phyloP scores from a whole-genome alignment of 2,113 vertebrate species.

The Copsychus sechellarum region DNA sequence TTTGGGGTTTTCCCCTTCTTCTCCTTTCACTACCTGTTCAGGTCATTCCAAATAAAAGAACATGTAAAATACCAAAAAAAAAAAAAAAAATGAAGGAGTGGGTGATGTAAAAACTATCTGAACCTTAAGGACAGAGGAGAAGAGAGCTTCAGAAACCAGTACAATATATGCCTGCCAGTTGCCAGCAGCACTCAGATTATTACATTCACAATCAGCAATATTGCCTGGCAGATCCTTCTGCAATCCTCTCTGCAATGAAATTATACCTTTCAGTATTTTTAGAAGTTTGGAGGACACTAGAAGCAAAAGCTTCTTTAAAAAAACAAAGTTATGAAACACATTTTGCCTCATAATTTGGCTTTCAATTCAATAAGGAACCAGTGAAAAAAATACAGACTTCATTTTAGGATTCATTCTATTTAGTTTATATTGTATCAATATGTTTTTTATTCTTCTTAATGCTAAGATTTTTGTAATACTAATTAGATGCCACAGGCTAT shows the following conservation, averaged over 20 bases:
- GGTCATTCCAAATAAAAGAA: background rate
- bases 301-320: background rate
- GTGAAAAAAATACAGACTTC: background rate
- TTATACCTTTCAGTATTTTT: background rate
- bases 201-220: background rate
- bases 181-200: background rate
- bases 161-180: background rate
- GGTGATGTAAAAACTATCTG: background rate
- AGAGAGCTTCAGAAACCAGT: background rate
- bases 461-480: background rate
- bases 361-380: background rate
- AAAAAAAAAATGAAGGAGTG: background rate
- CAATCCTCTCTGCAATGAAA: background rate
- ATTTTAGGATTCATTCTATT: background rate
- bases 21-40: background rate
- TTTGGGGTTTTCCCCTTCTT: background rate
- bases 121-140: background rate
- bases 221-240: background rate
- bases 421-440: background rate
- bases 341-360: background rate
- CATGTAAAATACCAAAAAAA: background rate
- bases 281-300: background rate
- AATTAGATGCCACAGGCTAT: slow-evolving; percentile 10
- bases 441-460: background rate
- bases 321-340: background rate